Evolutionary conservation across 2,113 vertebrate genomes (phyloP), one percentile per base, ranked within the genome.

Genomic region (Zosterops lateralis): DNA sequence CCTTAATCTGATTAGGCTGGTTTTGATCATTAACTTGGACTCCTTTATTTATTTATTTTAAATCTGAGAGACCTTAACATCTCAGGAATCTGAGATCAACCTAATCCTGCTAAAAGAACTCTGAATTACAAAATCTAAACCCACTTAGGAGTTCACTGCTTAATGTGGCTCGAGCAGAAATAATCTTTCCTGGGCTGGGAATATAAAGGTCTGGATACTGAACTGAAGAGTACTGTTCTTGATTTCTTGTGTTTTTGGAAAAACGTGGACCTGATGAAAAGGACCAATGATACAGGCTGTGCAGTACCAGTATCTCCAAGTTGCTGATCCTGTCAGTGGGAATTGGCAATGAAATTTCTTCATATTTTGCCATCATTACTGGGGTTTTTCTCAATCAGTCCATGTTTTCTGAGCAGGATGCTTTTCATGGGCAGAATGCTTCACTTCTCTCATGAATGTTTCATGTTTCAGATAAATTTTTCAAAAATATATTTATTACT

Each of bases 1-100:
- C 92, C 72, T 79, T 97, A 97, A 97, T 97, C 97, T 96, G 95
- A 90, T 97, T 97, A 97, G 78, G 66, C 31, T 87, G 77, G 93
- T 97, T 87, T 93, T 97, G 84, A 84, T 44, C 16, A 95, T 97
- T 97, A 96, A 96, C 60, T 96, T 94, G 84, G n/a, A 61, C 18
- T 68, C 80, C n/a, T 58, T 87, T 93, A 83, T 94, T 89, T 94
- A 62, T 91, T 94, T 96, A 70, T 91, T 96, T 96, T 68, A 95
- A 94, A 97, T 96, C 85, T 91, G 70, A 28, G 42, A 94, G 81
- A 94, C 91, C 61, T 76, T 73, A 93, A 74, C 92, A 88, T 89
- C 89, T 97, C 80, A 92, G 81, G 92, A 97, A 96, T 97, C 79
- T 88, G 92, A 95, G 95, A 94, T 96, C 64, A 97, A 70, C 70